Evolutionary conservation across 2,888 invertebrate genomes (phyloP).

Genomic region (Diachrysia chrysitis): DNA sequence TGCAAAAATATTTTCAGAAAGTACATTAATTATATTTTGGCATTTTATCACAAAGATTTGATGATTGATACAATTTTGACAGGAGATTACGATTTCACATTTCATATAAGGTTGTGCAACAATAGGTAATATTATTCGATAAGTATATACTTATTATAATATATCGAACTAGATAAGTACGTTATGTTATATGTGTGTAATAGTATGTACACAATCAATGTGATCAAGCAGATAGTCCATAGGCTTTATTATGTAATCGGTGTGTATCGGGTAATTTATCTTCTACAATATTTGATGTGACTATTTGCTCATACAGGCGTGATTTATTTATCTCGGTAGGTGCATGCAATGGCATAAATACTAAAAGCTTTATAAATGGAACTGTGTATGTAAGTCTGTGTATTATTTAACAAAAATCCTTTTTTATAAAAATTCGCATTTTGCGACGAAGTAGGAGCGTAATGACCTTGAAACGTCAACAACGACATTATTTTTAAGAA

Average conservation of each 20-base stretch:
- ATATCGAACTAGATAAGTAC: background rate
- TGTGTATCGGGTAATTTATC: slow-evolving; percentile 34
- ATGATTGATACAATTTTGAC: slow-evolving; percentile 18
- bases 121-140: background rate
- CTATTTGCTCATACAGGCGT: slow-evolving; percentile 28
- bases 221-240: slow-evolving; percentile 20
- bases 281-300: slow-evolving; percentile 14
- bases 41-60: slow-evolving; percentile 18
- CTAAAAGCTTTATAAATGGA: background rate
- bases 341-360: background rate
- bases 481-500: slow-evolving; percentile 45
- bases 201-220: background rate
- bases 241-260: slow-evolving; percentile 23
- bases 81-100: slow-evolving; percentile 9
- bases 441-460: slow-evolving; percentile 15
- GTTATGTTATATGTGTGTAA: slow-evolving; percentile 12
- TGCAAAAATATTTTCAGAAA: no score
- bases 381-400: background rate
- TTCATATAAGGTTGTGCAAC: slow-evolving; percentile 6
- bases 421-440: slow-evolving; percentile 1
- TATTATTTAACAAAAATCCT: background rate
- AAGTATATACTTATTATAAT: no score
- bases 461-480: slow-evolving; percentile 58
- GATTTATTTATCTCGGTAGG: slow-evolving; percentile 40
- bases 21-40: no score